phyloP scores from a whole-genome alignment of 1,140 invertebrate genomes.

The Cydia amplana region DNA sequence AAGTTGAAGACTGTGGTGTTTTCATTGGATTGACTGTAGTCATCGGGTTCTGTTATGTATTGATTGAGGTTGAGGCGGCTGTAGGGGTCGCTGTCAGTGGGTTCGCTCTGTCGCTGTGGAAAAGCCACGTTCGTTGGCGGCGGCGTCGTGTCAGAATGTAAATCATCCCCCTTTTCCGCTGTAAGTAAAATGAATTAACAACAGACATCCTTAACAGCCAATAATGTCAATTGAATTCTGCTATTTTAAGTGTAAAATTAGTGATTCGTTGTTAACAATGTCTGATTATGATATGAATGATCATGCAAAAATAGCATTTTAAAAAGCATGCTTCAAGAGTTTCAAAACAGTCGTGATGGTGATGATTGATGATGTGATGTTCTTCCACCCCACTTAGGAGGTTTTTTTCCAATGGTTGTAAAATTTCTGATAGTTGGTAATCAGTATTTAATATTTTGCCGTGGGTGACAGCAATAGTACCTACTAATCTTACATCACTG shows the following conservation, averaged over 20 bases:
- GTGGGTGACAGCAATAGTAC: conserved; percentile 38
- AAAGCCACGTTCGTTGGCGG: background rate
- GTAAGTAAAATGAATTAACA: conserved; percentile 1
- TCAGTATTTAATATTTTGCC: too few species aligned
- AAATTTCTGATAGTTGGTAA: too few species aligned
- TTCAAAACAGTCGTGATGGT: background rate
- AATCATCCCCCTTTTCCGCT: background rate
- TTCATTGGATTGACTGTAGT: background rate
- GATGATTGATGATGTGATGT: background rate
- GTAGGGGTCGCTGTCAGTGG: background rate
- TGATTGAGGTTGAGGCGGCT: conserved; percentile 11
- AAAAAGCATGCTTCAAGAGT: conserved; percentile 12
- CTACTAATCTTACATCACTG: too few species aligned
- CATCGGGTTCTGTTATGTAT: background rate
- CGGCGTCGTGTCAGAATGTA: background rate
- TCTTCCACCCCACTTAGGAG: too few species aligned
- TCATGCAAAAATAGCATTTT: background rate
- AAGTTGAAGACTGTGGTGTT: conserved; percentile 4
- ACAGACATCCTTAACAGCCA: conserved; percentile 5
- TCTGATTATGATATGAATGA: background rate
- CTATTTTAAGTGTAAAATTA: background rate
- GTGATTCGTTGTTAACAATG: background rate
- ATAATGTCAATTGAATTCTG: background rate
- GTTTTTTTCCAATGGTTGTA: too few species aligned
- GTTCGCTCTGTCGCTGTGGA: background rate